A percentile compares a stretch with the other conserved stretches of the same genome.
Evolutionary conservation across 2,113 vertebrate species (phyloP).

Genomic region (Noturus placidus): DNA sequence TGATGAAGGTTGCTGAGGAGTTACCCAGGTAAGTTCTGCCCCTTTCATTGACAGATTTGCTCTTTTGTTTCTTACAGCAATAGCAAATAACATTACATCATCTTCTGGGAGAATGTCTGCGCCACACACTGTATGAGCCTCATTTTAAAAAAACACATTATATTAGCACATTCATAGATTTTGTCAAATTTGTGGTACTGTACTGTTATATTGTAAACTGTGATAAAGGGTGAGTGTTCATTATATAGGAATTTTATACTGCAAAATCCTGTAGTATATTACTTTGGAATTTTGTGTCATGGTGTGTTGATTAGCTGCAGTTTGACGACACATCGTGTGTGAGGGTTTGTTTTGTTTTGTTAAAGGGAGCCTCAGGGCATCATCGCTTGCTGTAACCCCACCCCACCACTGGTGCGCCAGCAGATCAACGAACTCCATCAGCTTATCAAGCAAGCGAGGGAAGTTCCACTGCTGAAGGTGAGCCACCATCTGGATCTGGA

Average conservation of each 20-base stretch:
- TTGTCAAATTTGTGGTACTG: too few relatives aligned
- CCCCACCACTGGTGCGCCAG: conserved; percentile 90
- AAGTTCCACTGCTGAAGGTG: conserved; percentile 93
- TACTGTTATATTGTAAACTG: background rate
- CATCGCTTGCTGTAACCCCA: conserved; percentile 91
- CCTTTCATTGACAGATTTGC: background rate
- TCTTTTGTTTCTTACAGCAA: too few relatives aligned
- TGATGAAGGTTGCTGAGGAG: conserved; percentile 89
- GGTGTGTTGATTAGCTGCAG: background rate
- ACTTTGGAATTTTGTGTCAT: background rate
- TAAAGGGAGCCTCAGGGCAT: conserved; percentile 91
- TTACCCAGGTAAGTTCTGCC: conserved; percentile 86
- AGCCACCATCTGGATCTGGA: conserved; percentile 15
- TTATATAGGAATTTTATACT: background rate
- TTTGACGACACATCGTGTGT: background rate
- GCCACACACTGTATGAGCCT: background rate
- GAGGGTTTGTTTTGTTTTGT: background rate
- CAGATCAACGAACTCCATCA: conserved; percentile 91
- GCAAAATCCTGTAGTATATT: background rate
- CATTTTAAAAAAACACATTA: background rate
- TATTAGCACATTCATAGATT: background rate
- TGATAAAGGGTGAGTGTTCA: background rate
- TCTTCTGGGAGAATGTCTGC: background rate
- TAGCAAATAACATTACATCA: background rate
- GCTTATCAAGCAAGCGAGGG: conserved; percentile 85